Evolutionary conservation across 2,888 invertebrate species (phyloP).

Genomic region (Caenorhabditis angaria): DNA sequence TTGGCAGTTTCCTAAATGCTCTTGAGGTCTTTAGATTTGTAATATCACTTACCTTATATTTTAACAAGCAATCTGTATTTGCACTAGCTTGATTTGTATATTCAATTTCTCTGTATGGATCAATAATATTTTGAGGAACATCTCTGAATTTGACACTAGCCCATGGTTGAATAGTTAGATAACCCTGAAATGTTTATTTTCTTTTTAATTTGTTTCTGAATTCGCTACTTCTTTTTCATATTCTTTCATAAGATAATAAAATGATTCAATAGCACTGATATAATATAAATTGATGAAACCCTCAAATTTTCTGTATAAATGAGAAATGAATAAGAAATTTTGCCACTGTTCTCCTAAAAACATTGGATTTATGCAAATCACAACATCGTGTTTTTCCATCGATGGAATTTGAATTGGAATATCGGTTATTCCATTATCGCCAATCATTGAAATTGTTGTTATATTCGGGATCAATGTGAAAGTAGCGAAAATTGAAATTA

Average conservation of each 20-base stretch:
- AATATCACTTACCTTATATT: conserved; percentile 38
- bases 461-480: conserved; percentile 32
- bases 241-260: conserved; percentile 42
- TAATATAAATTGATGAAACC: conserved; percentile 46
- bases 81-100: conserved; percentile 50
- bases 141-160: conserved; percentile 30
- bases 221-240: conserved; percentile 39
- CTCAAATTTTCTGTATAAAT: conserved; percentile 48
- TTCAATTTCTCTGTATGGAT: conserved; percentile 45
- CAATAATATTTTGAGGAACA: conserved; percentile 25
- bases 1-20: conserved; percentile 42
- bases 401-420: conserved; percentile 37
- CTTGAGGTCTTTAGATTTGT: not conserved
- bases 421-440: conserved; percentile 29
- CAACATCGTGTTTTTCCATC: conserved; percentile 28
- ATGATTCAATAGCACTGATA: conserved; percentile 43
- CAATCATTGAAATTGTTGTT: conserved; percentile 23
- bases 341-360: conserved; percentile 55
- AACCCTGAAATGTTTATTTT: conserved; percentile 35
- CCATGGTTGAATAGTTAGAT: conserved; percentile 47
- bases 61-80: conserved; percentile 48
- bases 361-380: conserved; percentile 47
- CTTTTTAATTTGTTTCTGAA: not conserved
- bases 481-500: conserved; percentile 40
- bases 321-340: conserved; percentile 45